Conservation (phyloP, 2,797 vertebrate species). For the Remorina albescens region DNA sequence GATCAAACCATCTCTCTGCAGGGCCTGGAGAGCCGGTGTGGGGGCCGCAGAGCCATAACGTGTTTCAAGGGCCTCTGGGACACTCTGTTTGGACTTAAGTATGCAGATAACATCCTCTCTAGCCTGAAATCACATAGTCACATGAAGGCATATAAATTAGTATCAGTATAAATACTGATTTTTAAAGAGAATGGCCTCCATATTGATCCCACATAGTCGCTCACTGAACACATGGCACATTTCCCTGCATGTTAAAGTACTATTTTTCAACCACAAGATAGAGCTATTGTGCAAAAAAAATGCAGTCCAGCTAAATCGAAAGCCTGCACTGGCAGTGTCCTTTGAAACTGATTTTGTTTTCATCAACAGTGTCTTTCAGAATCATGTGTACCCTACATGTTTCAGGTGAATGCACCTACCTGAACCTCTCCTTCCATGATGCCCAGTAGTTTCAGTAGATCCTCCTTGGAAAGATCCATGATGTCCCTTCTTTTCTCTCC, state of each 20-base stretch:
- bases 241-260: slow-evolving; percentile 19
- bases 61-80: slow-evolving; percentile 88
- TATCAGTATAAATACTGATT: neutral
- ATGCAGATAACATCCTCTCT: slow-evolving; percentile 95
- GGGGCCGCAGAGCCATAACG: slow-evolving; percentile 90
- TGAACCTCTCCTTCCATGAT: slow-evolving; percentile 99
- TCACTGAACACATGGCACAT: neutral
- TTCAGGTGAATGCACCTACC: slow-evolving; percentile 36
- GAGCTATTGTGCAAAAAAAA: slow-evolving; percentile 63
- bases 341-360: too few relatives aligned
- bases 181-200: neutral
- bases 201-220: neutral
- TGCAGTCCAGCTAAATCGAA: neutral
- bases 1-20: slow-evolving; percentile 91
- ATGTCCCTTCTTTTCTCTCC: slow-evolving; percentile 80
- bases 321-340: neutral
- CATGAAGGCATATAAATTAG: neutral
- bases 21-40: slow-evolving; percentile 89
- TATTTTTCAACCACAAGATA: slow-evolving; percentile 71
- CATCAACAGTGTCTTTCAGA: neutral
- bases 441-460: slow-evolving; percentile 92
- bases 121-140: slow-evolving; percentile 84
- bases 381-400: neutral
- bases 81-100: slow-evolving; percentile 90
- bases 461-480: slow-evolving; percentile 91